These are phyloP conservation scores for Pangasius mekongensis DNA, from an alignment of 2,797 vertebrate species.

Conservation along the genomic window DNA sequence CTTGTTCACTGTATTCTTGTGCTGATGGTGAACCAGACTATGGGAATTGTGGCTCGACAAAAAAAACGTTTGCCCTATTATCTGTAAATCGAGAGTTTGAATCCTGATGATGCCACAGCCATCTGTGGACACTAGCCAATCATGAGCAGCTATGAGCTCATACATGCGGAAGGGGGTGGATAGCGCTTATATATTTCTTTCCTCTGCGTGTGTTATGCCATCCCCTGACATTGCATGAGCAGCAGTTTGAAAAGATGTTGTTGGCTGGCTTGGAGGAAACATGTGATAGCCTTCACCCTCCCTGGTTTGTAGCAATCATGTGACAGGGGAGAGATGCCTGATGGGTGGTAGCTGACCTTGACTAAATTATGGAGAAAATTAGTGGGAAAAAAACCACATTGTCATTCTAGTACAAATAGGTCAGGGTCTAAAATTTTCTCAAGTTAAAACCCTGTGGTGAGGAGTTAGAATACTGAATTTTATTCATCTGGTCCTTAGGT, in stretches of 20 bases:
- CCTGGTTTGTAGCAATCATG: neutral
- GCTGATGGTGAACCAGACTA: no score
- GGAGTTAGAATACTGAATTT: neutral
- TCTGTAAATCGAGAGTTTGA: no score
- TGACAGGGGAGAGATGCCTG: neutral
- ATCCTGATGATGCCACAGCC: no score
- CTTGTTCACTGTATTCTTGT: no score
- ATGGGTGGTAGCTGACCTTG: neutral
- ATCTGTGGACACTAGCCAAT: no score
- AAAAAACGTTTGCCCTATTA: no score
- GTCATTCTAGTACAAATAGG: neutral
- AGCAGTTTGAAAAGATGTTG: neutral
- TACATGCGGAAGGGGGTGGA: neutral
- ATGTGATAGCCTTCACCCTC: neutral
- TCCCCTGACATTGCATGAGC: no score
- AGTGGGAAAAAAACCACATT: no score
- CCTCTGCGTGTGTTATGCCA: neutral
- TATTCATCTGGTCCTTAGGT: neutral
- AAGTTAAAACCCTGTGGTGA: neutral
- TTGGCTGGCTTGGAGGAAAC: neutral
- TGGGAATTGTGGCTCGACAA: no score
- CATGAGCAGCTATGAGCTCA: no score
- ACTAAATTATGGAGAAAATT: no score
- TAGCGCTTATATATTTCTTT: neutral
- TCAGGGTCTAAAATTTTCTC: neutral